Evolutionary conservation across 2,888 invertebrate species (phyloP).

Genomic region (Melinopterus prodromus): DNA sequence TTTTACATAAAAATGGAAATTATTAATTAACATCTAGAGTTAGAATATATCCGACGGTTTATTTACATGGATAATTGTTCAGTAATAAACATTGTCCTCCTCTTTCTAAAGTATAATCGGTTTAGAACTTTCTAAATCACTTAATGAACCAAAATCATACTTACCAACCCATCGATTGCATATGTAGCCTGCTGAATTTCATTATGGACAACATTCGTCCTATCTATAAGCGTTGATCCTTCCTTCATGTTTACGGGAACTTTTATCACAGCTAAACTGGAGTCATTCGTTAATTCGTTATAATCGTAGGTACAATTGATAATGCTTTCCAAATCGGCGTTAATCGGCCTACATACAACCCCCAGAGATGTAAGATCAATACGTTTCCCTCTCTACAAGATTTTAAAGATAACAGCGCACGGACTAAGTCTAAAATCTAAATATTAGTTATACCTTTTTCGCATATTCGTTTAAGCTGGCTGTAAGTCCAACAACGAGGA

Average conservation of each 20-base stretch:
- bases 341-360: slow-evolving; percentile 6
- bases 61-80: too few relatives aligned
- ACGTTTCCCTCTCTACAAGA: neutral
- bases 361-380: neutral
- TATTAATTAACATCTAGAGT: too few relatives aligned
- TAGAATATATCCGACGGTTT: too few relatives aligned
- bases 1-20: too few relatives aligned
- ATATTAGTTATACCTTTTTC: too few relatives aligned
- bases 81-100: too few relatives aligned
- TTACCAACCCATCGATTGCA: slow-evolving; percentile 9
- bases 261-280: neutral
- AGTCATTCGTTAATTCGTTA: neutral
- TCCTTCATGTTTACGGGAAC: neutral
- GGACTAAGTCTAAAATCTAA: too few relatives aligned
- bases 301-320: slow-evolving; percentile 14
- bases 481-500: neutral
- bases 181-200: slow-evolving; percentile 5
- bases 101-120: too few relatives aligned
- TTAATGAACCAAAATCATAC: neutral
- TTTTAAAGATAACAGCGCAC: too few relatives aligned
- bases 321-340: neutral
- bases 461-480: slow-evolving; percentile 7
- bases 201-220: neutral
- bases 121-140: too few relatives aligned
- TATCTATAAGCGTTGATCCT: neutral